These are phyloP conservation scores for Odocoileus virginianus DNA, from an alignment of 2,113 vertebrate species.

Conservation along the genomic window DNA sequence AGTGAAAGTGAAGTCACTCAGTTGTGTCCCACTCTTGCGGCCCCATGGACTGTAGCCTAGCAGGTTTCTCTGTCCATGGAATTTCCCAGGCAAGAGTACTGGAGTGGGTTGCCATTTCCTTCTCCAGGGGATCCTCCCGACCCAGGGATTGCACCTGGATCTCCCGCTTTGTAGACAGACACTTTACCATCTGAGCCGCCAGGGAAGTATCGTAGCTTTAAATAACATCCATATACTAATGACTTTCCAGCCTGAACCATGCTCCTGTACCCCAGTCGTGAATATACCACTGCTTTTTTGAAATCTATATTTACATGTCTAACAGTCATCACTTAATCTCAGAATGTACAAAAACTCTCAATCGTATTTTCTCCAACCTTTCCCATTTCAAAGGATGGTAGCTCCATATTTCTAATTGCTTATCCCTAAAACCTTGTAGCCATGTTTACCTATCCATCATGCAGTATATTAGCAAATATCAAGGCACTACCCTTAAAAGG, in stretches of 20 bases:
- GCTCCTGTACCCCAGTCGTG: neutral
- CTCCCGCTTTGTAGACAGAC: neutral
- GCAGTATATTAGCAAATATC: neutral
- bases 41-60: neutral
- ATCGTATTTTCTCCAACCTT: neutral
- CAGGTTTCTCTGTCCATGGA: neutral
- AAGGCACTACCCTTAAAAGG: neutral
- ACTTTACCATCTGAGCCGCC: neutral
- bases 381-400: neutral
- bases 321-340: neutral
- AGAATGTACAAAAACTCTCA: neutral
- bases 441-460: neutral
- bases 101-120: neutral
- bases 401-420: neutral
- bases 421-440: neutral
- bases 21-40: rapidly evolving
- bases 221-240: neutral
- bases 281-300: neutral
- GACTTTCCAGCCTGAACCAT: neutral
- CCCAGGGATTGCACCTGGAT: neutral
- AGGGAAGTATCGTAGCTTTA: neutral
- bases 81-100: neutral
- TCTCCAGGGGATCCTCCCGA: neutral
- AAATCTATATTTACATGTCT: neutral
- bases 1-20: neutral